phyloP scores from a whole-genome alignment of 2,113 vertebrate genomes.

The Natator depressus region DNA sequence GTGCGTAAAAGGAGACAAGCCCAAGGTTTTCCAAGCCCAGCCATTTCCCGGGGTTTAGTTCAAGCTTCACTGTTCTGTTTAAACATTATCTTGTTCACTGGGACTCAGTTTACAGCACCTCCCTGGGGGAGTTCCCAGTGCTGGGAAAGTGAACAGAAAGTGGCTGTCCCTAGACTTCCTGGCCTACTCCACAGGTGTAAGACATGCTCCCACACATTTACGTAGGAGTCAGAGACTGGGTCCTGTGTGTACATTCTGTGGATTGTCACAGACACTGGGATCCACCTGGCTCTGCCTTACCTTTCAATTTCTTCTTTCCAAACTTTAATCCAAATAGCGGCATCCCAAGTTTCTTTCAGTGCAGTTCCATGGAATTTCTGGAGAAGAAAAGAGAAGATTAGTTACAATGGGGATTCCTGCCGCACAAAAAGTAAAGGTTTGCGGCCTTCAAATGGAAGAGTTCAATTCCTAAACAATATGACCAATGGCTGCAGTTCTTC shows the following conservation, averaged over 20 bases:
- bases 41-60: not conserved
- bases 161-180: not conserved
- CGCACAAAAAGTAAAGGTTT: not conserved
- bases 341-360: slow-evolving; percentile 77
- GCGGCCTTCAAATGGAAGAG: not conserved
- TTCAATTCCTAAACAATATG: not conserved
- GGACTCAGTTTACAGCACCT: accelerated
- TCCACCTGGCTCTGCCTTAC: slow-evolving; percentile 61
- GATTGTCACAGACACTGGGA: accelerated
- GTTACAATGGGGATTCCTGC: slow-evolving; percentile 4
- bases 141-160: not conserved
- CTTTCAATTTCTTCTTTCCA: slow-evolving; percentile 73
- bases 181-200: not conserved
- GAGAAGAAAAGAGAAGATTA: slow-evolving; percentile 42
- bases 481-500: not conserved
- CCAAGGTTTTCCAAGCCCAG: not conserved
- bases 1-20: not conserved
- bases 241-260: not conserved
- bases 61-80: not conserved
- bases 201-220: not conserved
- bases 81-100: accelerated
- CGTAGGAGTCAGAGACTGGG: not conserved
- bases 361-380: slow-evolving; percentile 79
- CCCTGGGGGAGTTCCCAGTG: not conserved
- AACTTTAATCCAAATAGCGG: slow-evolving; percentile 76